Evolutionary conservation across 2,113 vertebrate species (phyloP).

Genomic region (Potamarius usumacintae): DNA sequence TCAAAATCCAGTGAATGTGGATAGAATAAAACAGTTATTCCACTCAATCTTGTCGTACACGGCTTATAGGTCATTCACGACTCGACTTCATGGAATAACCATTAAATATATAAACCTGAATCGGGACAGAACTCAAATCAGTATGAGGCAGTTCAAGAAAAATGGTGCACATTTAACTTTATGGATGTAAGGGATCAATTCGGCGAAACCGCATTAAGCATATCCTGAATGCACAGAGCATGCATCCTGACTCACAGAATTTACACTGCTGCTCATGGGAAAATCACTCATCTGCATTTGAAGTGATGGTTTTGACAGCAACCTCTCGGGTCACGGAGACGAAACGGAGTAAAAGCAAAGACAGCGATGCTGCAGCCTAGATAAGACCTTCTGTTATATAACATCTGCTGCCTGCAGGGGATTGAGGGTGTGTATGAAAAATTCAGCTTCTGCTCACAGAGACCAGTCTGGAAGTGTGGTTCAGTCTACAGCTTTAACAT

Average conservation of each 20-base stretch:
- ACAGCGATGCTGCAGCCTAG: neutral
- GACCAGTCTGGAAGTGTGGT: neutral
- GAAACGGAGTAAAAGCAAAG: neutral
- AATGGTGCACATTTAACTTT: neutral
- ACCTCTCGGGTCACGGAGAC: neutral
- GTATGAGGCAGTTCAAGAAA: neutral
- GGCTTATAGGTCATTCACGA: too few species aligned
- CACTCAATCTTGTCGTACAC: too few species aligned
- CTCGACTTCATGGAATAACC: too few species aligned
- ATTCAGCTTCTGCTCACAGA: slow-evolving; percentile 13
- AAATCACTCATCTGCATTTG: neutral
- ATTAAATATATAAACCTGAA: neutral
- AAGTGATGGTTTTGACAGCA: slow-evolving; percentile 25
- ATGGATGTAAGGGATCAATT: neutral
- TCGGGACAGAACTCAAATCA: neutral
- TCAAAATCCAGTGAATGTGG: too few species aligned
- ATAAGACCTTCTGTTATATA: slow-evolving; percentile 31
- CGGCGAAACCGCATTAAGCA: neutral
- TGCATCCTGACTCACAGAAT: neutral
- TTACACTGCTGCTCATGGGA: neutral
- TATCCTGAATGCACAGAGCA: neutral
- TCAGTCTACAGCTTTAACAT: neutral
- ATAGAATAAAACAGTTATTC: too few species aligned
- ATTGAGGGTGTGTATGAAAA: slow-evolving; percentile 11
- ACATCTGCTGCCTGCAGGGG: slow-evolving; percentile 21